These are phyloP conservation scores for Melanargia galathea DNA, from an alignment of 2,888 invertebrate species.

Conservation along the genomic window DNA sequence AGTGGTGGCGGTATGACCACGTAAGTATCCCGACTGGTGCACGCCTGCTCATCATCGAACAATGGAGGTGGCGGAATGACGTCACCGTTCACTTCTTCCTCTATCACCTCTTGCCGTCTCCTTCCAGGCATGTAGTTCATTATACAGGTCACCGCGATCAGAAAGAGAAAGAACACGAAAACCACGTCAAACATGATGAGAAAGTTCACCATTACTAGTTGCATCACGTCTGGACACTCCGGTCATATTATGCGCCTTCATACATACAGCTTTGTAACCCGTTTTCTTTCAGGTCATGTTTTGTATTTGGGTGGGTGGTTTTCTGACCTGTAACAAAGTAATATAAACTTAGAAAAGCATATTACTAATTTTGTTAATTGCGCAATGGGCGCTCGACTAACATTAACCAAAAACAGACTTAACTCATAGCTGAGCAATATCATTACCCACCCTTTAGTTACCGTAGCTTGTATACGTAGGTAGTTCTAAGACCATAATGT, in stretches of 20 bases:
- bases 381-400: no score
- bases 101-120: constrained; percentile 75
- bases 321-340: constrained; percentile 41
- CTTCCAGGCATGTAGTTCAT: constrained; percentile 90
- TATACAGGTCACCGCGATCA: constrained; percentile 91
- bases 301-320: neutral
- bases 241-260: constrained; percentile 69
- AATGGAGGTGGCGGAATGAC: constrained; percentile 78
- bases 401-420: no score
- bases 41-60: constrained; percentile 61
- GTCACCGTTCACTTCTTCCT: constrained; percentile 74
- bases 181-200: constrained; percentile 94
- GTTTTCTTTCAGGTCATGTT: constrained; percentile 37
- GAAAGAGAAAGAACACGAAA: constrained; percentile 92
- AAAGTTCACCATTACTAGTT: constrained; percentile 92
- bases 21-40: constrained; percentile 71
- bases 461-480: no score
- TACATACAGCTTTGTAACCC: constrained; percentile 19
- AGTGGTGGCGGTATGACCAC: constrained; percentile 76
- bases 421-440: no score
- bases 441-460: no score
- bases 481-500: no score
- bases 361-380: no score
- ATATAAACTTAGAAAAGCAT: neutral
- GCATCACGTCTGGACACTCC: constrained; percentile 83